phyloP scores from a whole-genome alignment of 2,888 invertebrate species.

The Amorpha juglandis region DNA sequence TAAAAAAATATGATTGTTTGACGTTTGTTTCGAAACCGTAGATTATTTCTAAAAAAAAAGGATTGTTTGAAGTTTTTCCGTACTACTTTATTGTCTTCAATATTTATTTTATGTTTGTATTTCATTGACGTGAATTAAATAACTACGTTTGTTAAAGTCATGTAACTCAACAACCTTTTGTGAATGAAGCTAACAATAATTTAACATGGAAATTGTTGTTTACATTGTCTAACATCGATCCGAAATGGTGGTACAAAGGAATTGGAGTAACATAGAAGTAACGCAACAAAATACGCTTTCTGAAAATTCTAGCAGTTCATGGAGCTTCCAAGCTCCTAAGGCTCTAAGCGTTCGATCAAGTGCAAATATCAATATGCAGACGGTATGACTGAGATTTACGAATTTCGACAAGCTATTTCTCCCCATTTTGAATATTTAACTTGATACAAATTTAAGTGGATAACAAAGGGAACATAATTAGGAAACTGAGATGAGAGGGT shows the following conservation, averaged over 20 bases:
- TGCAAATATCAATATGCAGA: conserved; percentile 64
- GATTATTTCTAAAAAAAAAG: too few relatives aligned
- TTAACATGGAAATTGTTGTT: conserved; percentile 36
- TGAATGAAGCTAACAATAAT: conserved; percentile 39
- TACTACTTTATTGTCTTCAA: too few relatives aligned
- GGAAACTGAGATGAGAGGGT: too few relatives aligned
- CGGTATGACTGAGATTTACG: conserved; percentile 46
- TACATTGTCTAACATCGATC: conserved; percentile 40
- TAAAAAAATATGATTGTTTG: too few relatives aligned
- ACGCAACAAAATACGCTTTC: conserved; percentile 58
- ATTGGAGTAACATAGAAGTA: conserved; percentile 66
- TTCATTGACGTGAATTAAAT: too few relatives aligned
- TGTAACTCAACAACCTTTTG: not conserved
- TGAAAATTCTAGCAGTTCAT: conserved; percentile 60
- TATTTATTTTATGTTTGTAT: too few relatives aligned
- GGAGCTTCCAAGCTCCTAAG: conserved; percentile 69
- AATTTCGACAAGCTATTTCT: not conserved
- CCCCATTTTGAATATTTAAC: conserved; percentile 1
- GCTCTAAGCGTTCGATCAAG: conserved; percentile 58
- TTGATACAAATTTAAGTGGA: not conserved
- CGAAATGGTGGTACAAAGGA: conserved; percentile 81
- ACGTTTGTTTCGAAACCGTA: too few relatives aligned
- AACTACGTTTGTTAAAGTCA: not conserved
- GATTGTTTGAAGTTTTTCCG: too few relatives aligned
- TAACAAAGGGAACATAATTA: too few relatives aligned